phyloP scores from a whole-genome alignment of 2,797 vertebrate species.

The Pteropus rufus region DNA sequence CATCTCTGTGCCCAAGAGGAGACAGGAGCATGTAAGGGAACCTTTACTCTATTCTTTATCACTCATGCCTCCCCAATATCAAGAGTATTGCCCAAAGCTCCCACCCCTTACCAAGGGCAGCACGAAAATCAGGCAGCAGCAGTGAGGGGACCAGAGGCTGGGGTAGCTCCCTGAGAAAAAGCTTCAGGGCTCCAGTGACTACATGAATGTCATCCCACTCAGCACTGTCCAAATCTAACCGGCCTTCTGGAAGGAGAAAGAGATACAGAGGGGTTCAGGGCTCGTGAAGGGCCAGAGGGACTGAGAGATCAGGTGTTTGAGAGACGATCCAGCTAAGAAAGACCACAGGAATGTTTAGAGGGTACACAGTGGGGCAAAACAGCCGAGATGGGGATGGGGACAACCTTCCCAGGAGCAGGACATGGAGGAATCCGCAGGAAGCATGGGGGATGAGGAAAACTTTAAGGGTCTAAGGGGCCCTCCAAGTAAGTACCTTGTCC shows the following conservation, averaged over 20 bases:
- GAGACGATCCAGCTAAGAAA: neutral
- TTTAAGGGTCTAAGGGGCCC: neutral
- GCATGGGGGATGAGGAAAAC: neutral
- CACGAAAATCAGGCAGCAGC: slow-evolving; percentile 87
- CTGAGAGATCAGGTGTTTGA: neutral
- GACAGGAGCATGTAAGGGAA: neutral
- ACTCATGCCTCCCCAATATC: neutral
- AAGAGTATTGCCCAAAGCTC: neutral
- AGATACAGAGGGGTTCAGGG: neutral
- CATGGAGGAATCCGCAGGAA: neutral
- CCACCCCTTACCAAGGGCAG: slow-evolving; percentile 86
- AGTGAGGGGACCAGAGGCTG: slow-evolving; percentile 89
- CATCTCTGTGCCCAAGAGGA: neutral
- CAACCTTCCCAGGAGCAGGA: neutral
- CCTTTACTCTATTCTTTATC: neutral
- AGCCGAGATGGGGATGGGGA: neutral
- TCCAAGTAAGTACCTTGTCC: slow-evolving; percentile 88
- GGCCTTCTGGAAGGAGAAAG: slow-evolving; percentile 80
- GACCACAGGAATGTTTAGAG: neutral
- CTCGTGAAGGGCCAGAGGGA: neutral
- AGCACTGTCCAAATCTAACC: slow-evolving; percentile 89
- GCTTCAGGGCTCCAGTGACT: slow-evolving; percentile 93
- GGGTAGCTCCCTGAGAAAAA: slow-evolving; percentile 94
- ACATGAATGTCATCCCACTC: slow-evolving; percentile 96
- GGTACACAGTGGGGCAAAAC: neutral